Evolutionary conservation across 2,888 invertebrate genomes (phyloP).

Genomic region (Colletes collaris): DNA sequence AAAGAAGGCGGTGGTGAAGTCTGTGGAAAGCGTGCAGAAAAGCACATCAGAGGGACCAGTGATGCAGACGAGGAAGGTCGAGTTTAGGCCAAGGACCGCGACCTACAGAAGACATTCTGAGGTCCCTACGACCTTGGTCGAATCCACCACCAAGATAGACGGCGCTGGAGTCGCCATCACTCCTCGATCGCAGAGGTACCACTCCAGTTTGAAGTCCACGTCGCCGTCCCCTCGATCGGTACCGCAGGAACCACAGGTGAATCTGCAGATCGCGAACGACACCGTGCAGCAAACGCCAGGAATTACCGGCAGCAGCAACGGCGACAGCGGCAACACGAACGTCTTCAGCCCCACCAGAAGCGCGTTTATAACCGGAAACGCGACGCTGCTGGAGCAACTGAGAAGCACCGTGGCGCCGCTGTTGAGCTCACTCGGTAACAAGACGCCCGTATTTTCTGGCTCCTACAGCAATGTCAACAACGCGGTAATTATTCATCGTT

Average conservation of each 20-base stretch:
- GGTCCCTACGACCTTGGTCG: conserved; percentile 56
- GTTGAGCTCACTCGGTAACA: conserved; percentile 76
- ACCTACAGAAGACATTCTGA: conserved; percentile 80
- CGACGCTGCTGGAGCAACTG: conserved; percentile 76
- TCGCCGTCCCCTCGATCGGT: conserved; percentile 69
- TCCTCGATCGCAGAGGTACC: conserved; percentile 71
- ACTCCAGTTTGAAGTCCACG: conserved; percentile 56
- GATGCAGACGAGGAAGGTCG: conserved; percentile 59
- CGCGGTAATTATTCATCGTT: conserved; percentile 70
- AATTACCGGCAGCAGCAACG: conserved; percentile 71
- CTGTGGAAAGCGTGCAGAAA: conserved; percentile 30
- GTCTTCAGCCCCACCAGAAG: conserved; percentile 79
- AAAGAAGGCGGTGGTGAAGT: conserved; percentile 62
- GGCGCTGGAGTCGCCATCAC: conserved; percentile 70
- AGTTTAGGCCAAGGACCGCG: conserved; percentile 78
- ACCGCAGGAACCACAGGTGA: conserved; percentile 74
- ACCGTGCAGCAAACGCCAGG: conserved; percentile 41
- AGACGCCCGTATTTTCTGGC: conserved; percentile 76
- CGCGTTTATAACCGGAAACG: conserved; percentile 71
- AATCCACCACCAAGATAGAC: conserved; percentile 49
- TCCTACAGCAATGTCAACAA: conserved; percentile 75
- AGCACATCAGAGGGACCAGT: conserved; percentile 34
- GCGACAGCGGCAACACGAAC: conserved; percentile 73
- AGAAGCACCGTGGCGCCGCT: conserved; percentile 81
- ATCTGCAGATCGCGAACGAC: conserved; percentile 66